phyloP scores from a whole-genome alignment of 2,888 invertebrate species.

The Lithophane leautieri region DNA sequence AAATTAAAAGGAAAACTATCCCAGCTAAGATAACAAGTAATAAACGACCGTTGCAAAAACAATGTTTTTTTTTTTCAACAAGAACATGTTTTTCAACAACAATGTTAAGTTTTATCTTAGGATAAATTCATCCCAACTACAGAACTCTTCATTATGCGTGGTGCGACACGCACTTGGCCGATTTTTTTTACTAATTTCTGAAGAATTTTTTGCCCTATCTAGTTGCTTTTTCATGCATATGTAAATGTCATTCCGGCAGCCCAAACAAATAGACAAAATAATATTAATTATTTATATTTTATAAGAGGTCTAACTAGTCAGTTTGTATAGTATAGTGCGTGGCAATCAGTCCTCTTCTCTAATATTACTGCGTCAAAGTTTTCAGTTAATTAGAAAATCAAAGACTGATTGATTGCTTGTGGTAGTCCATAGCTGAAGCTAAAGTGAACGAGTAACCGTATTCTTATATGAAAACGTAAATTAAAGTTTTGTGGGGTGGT shows the following conservation, averaged over 20 bases:
- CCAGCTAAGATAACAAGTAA: too few relatives aligned
- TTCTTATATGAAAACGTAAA: not conserved
- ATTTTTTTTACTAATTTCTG: too few relatives aligned
- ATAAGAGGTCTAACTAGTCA: not conserved
- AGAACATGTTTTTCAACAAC: too few relatives aligned
- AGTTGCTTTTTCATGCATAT: not conserved
- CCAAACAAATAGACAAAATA: not conserved
- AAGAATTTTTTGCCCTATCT: too few relatives aligned
- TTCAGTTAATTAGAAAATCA: not conserved
- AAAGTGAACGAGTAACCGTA: not conserved
- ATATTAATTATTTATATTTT: not conserved
- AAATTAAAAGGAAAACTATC: too few relatives aligned
- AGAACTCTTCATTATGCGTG: too few relatives aligned
- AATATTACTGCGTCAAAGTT: not conserved
- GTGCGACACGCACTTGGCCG: too few relatives aligned
- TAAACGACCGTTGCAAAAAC: too few relatives aligned
- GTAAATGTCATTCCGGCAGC: slow-evolving; percentile 1
- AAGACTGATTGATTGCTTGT: not conserved
- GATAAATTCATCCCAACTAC: too few relatives aligned
- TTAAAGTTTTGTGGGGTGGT: not conserved
- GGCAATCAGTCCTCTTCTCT: not conserved
- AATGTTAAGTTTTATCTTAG: too few relatives aligned
- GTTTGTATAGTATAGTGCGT: not conserved
- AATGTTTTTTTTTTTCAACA: too few relatives aligned
- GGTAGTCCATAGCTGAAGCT: not conserved